Evolutionary conservation across 2,113 vertebrate species (phyloP).

Genomic region (Myiozetetes cayanensis): DNA sequence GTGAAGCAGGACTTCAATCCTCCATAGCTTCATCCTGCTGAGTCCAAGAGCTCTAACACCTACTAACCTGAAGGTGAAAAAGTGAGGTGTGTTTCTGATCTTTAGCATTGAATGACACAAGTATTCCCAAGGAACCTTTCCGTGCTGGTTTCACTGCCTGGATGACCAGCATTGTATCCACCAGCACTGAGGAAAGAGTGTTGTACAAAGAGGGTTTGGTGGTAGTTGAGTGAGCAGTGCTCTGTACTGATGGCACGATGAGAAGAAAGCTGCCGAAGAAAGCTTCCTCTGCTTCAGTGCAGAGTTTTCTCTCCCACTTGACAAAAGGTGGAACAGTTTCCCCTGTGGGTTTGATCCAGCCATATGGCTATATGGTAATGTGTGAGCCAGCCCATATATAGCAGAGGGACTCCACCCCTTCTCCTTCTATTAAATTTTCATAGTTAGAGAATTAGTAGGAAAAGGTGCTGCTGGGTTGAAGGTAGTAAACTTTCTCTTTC

Average conservation of each 20-base stretch:
- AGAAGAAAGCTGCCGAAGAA: neutral
- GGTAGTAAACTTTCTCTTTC: neutral
- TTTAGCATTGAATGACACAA: fast-evolving
- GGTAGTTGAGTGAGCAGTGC: neutral
- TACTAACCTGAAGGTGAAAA: neutral
- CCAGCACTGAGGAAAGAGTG: neutral
- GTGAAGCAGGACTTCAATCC: neutral
- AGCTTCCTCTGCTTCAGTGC: neutral
- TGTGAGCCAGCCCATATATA: fast-evolving
- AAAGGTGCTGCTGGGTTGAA: neutral
- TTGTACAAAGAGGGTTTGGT: neutral
- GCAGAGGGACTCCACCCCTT: neutral
- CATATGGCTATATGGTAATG: fast-evolving
- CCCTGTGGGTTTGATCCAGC: neutral
- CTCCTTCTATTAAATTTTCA: neutral
- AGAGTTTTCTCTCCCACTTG: neutral
- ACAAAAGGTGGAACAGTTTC: neutral
- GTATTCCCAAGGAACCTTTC: neutral
- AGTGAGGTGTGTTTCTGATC: neutral
- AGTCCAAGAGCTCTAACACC: neutral
- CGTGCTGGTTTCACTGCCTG: neutral
- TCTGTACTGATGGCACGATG: neutral
- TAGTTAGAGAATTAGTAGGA: neutral
- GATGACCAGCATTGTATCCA: neutral
- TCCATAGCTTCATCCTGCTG: neutral